Evolutionary conservation across 2,888 invertebrate species (phyloP).

Genomic region (Lamproptera curius): DNA sequence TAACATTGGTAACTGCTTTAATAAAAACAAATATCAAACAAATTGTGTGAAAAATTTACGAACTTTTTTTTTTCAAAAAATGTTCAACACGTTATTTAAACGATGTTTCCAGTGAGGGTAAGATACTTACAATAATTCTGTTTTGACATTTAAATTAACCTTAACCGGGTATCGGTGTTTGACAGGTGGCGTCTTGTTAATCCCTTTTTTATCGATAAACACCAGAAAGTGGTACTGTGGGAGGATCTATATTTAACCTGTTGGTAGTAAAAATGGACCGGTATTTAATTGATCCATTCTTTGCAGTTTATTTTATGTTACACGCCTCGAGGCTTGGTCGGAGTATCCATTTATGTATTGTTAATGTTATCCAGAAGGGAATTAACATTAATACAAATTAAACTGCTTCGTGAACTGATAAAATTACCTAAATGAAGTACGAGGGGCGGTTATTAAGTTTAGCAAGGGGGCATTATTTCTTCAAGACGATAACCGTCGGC

Average conservation of each 20-base stretch:
- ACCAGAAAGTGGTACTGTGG: constrained; percentile 12
- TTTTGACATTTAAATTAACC: not conserved
- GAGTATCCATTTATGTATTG: not conserved
- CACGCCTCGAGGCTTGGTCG: not conserved
- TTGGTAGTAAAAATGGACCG: constrained; percentile 23
- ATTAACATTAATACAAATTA: not conserved
- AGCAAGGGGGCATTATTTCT: too few relatives aligned
- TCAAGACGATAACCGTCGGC: too few relatives aligned
- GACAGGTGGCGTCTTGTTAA: constrained; percentile 5
- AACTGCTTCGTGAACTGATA: not conserved
- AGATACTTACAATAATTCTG: too few relatives aligned
- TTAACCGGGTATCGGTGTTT: not conserved
- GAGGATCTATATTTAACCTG: constrained; percentile 21
- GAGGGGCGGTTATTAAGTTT: too few relatives aligned
- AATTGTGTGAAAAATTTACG: not conserved
- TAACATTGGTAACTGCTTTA: not conserved
- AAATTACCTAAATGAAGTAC: not conserved
- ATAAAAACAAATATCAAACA: not conserved
- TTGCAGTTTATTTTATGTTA: constrained; percentile 14
- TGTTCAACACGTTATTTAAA: too few relatives aligned
- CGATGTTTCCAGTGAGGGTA: too few relatives aligned
- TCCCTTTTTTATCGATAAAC: constrained; percentile 19
- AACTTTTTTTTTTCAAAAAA: not conserved
- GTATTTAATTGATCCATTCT: constrained; percentile 22
- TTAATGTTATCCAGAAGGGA: not conserved